phyloP scores from a whole-genome alignment of 2,113 vertebrate genomes.

The Zosterops borbonicus region DNA sequence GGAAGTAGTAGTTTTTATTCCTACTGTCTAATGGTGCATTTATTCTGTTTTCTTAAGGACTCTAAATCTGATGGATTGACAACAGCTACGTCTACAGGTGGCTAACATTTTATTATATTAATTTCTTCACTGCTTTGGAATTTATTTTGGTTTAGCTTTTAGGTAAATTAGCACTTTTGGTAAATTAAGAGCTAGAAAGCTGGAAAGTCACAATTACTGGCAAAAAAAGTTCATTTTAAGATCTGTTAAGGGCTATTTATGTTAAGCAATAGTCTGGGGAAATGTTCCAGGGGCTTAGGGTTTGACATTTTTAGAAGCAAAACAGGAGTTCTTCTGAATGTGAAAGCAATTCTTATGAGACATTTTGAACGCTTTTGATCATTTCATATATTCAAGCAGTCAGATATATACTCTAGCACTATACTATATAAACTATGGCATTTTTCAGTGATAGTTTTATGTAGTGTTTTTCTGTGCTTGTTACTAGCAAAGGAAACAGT shows the following conservation, averaged over 20 bases:
- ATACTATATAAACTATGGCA: neutral
- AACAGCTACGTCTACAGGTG: conserved; percentile 83
- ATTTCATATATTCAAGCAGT: neutral
- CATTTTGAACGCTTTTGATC: neutral
- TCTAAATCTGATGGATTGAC: conserved; percentile 83
- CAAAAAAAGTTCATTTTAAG: neutral
- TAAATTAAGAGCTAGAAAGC: neutral
- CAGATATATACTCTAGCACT: neutral
- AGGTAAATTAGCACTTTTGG: neutral
- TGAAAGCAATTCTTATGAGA: neutral
- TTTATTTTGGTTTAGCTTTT: neutral
- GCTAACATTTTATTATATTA: conserved; percentile 37
- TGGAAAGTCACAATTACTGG: neutral
- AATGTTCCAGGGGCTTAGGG: neutral
- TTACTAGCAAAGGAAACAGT: neutral
- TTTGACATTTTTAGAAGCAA: neutral
- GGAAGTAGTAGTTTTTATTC: neutral
- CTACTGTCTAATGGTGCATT: conserved; percentile 23
- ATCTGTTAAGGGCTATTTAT: neutral
- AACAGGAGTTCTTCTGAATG: neutral
- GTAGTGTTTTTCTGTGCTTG: neutral
- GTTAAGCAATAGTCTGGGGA: neutral
- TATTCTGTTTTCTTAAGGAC: conserved; percentile 66
- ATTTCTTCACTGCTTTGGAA: neutral
- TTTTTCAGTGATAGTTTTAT: neutral